These are phyloP conservation scores for Pocillopora verrucosa DNA, from an alignment of 64 coral and sea anemone genomes.

Conservation along the genomic window DNA sequence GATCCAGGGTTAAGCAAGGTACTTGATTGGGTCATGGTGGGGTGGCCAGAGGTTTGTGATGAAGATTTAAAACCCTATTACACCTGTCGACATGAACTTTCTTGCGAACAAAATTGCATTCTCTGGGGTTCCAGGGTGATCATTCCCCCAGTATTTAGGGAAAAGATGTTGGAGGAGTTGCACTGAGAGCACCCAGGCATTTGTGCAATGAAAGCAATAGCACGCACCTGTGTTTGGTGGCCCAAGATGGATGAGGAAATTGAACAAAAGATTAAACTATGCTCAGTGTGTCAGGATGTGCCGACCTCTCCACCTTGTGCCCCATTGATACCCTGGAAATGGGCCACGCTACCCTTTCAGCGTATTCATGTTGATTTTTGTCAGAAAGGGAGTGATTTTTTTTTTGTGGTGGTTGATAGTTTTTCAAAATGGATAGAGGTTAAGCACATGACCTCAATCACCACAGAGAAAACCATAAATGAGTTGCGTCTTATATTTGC, in stretches of 20 bases:
- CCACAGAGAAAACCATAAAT: slow-evolving; percentile 45
- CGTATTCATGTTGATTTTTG: slow-evolving; percentile 66
- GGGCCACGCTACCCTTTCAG: slow-evolving; percentile 58
- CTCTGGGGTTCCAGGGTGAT: slow-evolving; percentile 41
- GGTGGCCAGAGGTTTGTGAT: slow-evolving; percentile 30
- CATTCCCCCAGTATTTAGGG: slow-evolving; percentile 5
- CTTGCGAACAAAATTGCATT: slow-evolving; percentile 45
- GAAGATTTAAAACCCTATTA: slow-evolving; percentile 45
- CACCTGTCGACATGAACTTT: slow-evolving; percentile 27
- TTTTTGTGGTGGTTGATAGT: slow-evolving; percentile 57
- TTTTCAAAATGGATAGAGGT: slow-evolving; percentile 71
- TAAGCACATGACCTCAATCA: slow-evolving; percentile 62
- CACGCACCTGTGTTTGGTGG: slow-evolving; percentile 47
- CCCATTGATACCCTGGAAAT: slow-evolving; percentile 54
- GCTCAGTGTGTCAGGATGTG: slow-evolving; percentile 42
- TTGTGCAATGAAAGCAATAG: slow-evolving; percentile 50
- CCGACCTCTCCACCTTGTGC: not conserved
- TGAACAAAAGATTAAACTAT: slow-evolving; percentile 10
- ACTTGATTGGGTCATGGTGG: not conserved
- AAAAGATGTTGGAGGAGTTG: slow-evolving; percentile 25
- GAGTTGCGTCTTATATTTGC: slow-evolving; percentile 66
- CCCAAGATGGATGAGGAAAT: slow-evolving; percentile 58
- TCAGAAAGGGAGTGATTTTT: slow-evolving; percentile 40
- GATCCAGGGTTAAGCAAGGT: not conserved
- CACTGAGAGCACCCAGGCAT: slow-evolving; percentile 49